phyloP scores from a whole-genome alignment of 2,888 invertebrate species.

The Meloe dianella region DNA sequence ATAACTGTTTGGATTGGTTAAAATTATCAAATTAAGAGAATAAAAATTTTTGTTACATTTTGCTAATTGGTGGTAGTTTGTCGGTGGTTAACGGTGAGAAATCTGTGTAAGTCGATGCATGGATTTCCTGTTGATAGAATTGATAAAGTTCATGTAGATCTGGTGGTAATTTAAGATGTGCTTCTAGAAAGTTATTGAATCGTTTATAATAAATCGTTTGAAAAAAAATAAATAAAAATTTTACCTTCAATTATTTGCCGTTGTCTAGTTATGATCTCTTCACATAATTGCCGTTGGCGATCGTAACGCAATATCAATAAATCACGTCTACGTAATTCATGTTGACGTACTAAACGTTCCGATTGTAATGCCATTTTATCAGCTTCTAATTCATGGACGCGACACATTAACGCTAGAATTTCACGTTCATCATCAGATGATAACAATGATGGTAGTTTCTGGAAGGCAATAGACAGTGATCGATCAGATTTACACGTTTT shows the following conservation, averaged over 20 bases:
- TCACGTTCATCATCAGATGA: constrained; percentile 91
- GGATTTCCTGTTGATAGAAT: constrained; percentile 86
- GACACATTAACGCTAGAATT: constrained; percentile 83
- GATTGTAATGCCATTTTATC: constrained; percentile 93
- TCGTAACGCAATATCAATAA: constrained; percentile 82
- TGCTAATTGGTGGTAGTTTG: constrained; percentile 70
- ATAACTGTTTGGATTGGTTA: constrained; percentile 45
- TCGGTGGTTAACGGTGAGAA: constrained; percentile 65
- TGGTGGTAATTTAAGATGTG: constrained; percentile 72
- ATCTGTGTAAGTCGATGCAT: constrained; percentile 78
- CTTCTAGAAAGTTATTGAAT: constrained; percentile 61
- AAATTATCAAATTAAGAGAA: no score
- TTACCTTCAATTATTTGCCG: constrained; percentile 82
- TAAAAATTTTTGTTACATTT: no score
- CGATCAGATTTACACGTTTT: no score
- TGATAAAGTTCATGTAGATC: constrained; percentile 82
- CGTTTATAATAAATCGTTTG: constrained; percentile 15
- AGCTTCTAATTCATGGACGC: constrained; percentile 93
- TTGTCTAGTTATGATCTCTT: constrained; percentile 91
- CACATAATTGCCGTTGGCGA: constrained; percentile 83
- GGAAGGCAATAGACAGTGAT: constrained; percentile 36
- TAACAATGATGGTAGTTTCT: constrained; percentile 85
- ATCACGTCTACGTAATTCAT: constrained; percentile 84
- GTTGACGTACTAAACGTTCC: constrained; percentile 82
- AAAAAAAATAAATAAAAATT: not conserved